phyloP scores from a whole-genome alignment of 2,113 vertebrate genomes.

The Danionella cerebrum region DNA sequence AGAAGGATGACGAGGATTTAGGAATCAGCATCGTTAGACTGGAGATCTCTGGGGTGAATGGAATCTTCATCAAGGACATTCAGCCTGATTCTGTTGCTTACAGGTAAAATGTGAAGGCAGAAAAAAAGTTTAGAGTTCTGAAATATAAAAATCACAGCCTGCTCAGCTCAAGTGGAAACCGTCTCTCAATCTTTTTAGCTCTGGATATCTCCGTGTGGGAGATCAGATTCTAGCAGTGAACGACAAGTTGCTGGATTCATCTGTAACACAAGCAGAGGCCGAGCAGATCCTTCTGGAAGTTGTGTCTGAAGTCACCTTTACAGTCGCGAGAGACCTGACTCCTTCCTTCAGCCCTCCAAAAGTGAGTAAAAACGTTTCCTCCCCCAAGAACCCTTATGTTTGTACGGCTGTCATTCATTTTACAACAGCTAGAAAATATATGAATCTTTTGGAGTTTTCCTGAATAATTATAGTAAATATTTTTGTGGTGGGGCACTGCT shows the following conservation, averaged over 20 bases:
- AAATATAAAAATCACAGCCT: no score
- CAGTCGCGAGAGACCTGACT: constrained; percentile 68
- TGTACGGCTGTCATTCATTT: neutral
- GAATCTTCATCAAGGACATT: constrained; percentile 79
- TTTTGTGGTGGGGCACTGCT: no score
- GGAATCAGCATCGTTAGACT: constrained; percentile 75
- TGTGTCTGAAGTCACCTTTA: constrained; percentile 66
- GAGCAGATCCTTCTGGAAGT: constrained; percentile 70
- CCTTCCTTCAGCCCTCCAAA: constrained; percentile 61
- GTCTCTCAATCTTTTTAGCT: constrained; percentile 47
- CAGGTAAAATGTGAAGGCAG: constrained; percentile 56
- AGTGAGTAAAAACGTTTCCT: constrained; percentile 59
- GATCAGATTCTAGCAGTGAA: constrained; percentile 81
- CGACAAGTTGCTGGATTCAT: constrained; percentile 67
- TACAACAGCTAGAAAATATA: no score
- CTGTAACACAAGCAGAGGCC: constrained; percentile 74
- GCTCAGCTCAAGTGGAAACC: neutral
- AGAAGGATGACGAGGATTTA: constrained; percentile 64
- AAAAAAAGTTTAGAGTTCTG: neutral
- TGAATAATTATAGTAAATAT: no score
- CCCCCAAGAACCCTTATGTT: neutral
- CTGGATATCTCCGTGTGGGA: constrained; percentile 72
- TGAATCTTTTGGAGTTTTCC: no score
- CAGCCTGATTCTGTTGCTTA: constrained; percentile 71
- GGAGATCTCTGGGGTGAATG: constrained; percentile 68